Evolutionary conservation across 1,140 invertebrate genomes (phyloP), one percentile per base, ranked within the genome.

Genomic region (Ceratoteleas bidentatus): DNA sequence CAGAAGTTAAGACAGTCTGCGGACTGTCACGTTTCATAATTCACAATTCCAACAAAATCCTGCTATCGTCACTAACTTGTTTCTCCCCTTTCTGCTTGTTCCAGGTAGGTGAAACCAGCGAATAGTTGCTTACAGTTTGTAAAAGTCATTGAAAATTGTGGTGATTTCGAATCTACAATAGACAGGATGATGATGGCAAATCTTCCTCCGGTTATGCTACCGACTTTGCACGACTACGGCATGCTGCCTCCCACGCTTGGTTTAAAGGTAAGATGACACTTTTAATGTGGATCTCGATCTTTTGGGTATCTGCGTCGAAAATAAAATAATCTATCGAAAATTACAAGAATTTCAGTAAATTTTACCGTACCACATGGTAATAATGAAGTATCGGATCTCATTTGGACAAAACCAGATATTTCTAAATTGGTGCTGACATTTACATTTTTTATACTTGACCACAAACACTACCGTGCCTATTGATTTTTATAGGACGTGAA

Each of bases 101-200:
- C 52, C 85, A 91, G 90, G 90, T 91, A 91, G 90, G 91, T 91
- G 81, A 88, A 73, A 81, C 85, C 38, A 85, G 65, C 85, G 77
- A 84, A 84, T 62, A 86, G 81, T 87, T 87, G 80, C 85, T 87
- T 83, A 85, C 80, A 86, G 76, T 80, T 84, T 82, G 73, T 84
- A 84, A 81, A 77, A 83, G 81, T 79, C 74, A 74, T 84, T 86
- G 72, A 79, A 84, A 81, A 73, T 65, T 83, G 73, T 64, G 82
- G 84, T 69, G 81, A 88, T 83, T 87, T 78, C 79, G 58, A 45
- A 69, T 69, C 47, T 52, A 74, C 38, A 76, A 70, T 80, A 83
- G 88, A 88, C 89, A 92, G 85, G 88, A 91, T 92, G 91, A 92
- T 92, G 91, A 91, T 91, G 90, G 81, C 91, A 85, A 92, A 92